Evolutionary conservation across 2,113 vertebrate genomes (phyloP), one percentile per base, ranked within the genome.

Genomic region (Electrona antarctica): DNA sequence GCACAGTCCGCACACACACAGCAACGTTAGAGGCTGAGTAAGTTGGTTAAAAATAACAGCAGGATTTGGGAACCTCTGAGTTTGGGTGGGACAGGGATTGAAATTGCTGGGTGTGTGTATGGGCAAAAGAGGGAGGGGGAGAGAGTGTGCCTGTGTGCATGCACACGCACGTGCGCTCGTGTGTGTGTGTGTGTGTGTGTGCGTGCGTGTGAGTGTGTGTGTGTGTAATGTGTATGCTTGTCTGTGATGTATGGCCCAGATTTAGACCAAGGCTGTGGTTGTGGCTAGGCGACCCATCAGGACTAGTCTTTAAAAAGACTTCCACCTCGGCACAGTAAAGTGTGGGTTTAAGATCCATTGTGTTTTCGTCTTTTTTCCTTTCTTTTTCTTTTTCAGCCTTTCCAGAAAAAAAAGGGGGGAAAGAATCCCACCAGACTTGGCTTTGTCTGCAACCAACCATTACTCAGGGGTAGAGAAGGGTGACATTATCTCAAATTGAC

Each of bases 51-150:
- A 93, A 92, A 93, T 91, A 92, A 91, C 84, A 78, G 71, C 74
- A 75, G 76, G 82, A 89, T 84, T 88, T 85, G 74, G 74, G 77
- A 86, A 81, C 67, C 85, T 88, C 83, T 73, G 69, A 88, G 78
- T 85, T 71, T 79, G 91, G 92, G 90, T 88, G 93, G 91, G 83
- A 91, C 91, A 57, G 50, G 54, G 60, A 69, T 78, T 78, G 60
- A 93, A 93, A 93, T 92, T 91, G 87, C 91, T 83, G 91, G 89
- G 87, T 92, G 78, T 82, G 78, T 82, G 78, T 82, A 76, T 51
- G 52, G 85, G 73, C 76, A 71, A 79, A 71, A 77, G 71, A 73
- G 78, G 46, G 13, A 41, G 67, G 69, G 71, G 67, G 71, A 56
- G 64, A 67, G 46, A 55, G 67, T 12, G 50, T 55, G 49, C 12